phyloP scores from a whole-genome alignment of 2,888 invertebrate species.

The Drosophila neutralis region DNA sequence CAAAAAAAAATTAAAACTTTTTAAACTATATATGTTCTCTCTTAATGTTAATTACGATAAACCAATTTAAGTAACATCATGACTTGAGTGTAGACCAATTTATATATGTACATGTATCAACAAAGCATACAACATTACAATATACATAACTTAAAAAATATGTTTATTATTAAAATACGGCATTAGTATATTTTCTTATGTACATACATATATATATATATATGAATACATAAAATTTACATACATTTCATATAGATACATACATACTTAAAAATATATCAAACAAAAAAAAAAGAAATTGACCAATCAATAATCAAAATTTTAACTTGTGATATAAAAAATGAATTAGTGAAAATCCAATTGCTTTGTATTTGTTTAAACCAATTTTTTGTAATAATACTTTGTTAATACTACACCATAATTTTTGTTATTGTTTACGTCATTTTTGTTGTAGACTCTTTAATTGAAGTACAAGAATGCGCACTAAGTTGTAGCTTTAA shows the following conservation, averaged over 20 bases:
- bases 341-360: conserved; percentile 57
- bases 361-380: conserved; percentile 57
- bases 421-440: conserved; percentile 57
- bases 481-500: conserved; percentile 80
- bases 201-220: conserved; percentile 57
- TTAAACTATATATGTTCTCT: conserved; percentile 38
- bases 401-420: conserved; percentile 40
- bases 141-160: conserved; percentile 45
- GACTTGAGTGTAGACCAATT: conserved; percentile 70
- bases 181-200: conserved; percentile 74
- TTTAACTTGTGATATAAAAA: conserved; percentile 83
- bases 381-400: conserved; percentile 17
- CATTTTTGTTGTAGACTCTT: conserved; percentile 53
- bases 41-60: conserved; percentile 55
- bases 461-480: conserved; percentile 73
- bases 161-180: conserved; percentile 59
- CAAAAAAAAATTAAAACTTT: conserved; percentile 23
- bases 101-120: conserved; percentile 49
- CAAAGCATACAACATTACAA: conserved; percentile 31
- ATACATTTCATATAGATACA: conserved; percentile 41
- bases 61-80: conserved; percentile 69
- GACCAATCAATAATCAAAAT: conserved; percentile 84
- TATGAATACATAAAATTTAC: conserved; percentile 27
- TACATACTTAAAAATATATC: conserved; percentile 22
- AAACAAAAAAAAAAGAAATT: conserved; percentile 54